These are phyloP conservation scores for Ichneumon xanthorius DNA, from an alignment of 2,888 invertebrate genomes.

Conservation along the genomic window DNA sequence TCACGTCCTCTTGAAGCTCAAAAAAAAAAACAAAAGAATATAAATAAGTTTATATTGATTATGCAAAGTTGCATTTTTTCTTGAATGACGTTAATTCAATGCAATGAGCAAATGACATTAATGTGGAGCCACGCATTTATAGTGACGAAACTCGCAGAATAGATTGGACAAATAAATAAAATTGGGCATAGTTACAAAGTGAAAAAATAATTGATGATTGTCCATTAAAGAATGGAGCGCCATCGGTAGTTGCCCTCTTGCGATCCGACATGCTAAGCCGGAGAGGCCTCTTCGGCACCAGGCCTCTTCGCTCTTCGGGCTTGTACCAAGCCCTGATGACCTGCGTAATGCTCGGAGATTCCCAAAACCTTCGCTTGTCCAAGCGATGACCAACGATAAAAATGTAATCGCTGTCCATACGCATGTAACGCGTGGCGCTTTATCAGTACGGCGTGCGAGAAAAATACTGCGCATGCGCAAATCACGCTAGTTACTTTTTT, in stretches of 20 bases:
- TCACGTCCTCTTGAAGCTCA: no score
- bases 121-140: no score
- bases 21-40: no score
- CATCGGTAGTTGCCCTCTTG: constrained; percentile 16
- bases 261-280: constrained; percentile 13
- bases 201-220: neutral
- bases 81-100: no score
- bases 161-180: neutral
- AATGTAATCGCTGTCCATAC: constrained; percentile 1
- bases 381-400: constrained; percentile 4
- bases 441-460: no score
- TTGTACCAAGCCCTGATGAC: neutral
- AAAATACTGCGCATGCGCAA: no score
- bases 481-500: no score
- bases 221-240: constrained; percentile 17
- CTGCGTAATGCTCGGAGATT: neutral
- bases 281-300: constrained; percentile 28
- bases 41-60: no score
- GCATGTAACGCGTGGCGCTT: neutral
- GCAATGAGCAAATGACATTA: no score
- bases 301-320: constrained; percentile 21
- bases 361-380: neutral
- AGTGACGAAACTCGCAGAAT: neutral
- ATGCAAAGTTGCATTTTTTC: no score
- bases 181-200: neutral